Evolutionary conservation across 1,140 invertebrate species (phyloP), one percentile per base, ranked within the genome.

Genomic region (Drosophila repleta): DNA sequence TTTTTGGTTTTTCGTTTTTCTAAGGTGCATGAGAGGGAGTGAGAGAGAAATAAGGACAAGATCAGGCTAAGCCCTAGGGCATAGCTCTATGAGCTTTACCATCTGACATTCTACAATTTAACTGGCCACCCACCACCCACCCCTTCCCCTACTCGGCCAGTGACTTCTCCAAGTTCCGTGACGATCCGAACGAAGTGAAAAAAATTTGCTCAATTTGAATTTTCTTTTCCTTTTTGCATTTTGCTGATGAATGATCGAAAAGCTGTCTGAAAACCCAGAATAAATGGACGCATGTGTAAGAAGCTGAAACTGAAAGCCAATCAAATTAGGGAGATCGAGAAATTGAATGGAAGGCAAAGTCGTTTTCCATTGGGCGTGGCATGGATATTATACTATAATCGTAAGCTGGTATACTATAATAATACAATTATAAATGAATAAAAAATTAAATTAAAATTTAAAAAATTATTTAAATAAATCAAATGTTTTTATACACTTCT

Each of bases 151-250:
- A 18, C 57, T 7, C 15, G 43, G 37, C 37, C 49, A 66, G 57
- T 18, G 32, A 32, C 52, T 52, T 41, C 48, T 46, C 17, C 45
- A 53, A 76, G 53, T 60, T 51, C 53, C 24, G 66, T 74, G 21
- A 57, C 74, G 45, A 87, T 88, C 83, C 83, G 79, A 89, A 90
- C 90, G 90, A 91, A 91, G 90, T 91, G 90, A 84, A 79, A 90
- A 90, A 90, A 72, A 81, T 88, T 83, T 91, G 90, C 90, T 87
- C 90, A 87, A 81, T 56, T 55, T 68, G 29, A 29, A 29, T 60
- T 32, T 20, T 46, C 41, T 45, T 45, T 55, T 49, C 56, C 39
- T n/a, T 71, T 45, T 21, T 32, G 24, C 35, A 18, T 45, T 61
- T 10, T 18, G 13, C 13, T 55, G 32, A 57, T 65, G 24, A 35